Conservation (phyloP, 2,797 vertebrate species). For the Eulemur albifrons region DNA sequence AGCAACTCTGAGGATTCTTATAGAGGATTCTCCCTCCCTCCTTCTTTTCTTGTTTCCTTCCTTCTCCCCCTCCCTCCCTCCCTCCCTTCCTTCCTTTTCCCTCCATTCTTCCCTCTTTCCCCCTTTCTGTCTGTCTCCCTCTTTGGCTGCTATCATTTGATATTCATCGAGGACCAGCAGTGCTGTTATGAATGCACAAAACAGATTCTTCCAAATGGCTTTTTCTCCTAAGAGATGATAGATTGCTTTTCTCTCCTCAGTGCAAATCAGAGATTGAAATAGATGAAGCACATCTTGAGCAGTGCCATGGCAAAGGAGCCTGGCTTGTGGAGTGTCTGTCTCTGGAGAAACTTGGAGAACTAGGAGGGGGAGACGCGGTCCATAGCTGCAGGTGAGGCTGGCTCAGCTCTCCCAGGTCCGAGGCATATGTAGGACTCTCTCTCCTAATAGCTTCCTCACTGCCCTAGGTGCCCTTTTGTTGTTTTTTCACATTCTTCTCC, state of each 20-base stretch:
- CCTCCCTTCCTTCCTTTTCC: background rate
- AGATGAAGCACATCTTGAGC: background rate
- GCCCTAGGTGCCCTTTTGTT: too few relatives aligned
- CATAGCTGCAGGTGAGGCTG: fast-evolving
- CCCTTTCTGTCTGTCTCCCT: background rate
- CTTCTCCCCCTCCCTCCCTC: fast-evolving
- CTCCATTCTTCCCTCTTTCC: too few relatives aligned
- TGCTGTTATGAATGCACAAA: background rate
- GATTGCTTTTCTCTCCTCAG: background rate
- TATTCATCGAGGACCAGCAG: background rate
- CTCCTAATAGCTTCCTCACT: background rate
- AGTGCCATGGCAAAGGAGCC: background rate
- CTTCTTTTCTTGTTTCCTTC: background rate
- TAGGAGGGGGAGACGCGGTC: fast-evolving
- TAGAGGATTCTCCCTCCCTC: background rate
- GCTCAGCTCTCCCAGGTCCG: fast-evolving
- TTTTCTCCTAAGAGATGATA: background rate
- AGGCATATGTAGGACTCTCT: fast-evolving
- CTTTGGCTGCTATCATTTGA: background rate
- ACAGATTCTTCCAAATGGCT: background rate
- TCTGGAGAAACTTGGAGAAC: background rate
- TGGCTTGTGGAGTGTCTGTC: background rate
- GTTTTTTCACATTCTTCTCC: background rate
- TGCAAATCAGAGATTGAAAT: constrained; percentile 9
- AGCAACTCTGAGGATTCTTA: background rate